phyloP scores from a whole-genome alignment of 2,113 vertebrate species.

The Strigops habroptila region DNA sequence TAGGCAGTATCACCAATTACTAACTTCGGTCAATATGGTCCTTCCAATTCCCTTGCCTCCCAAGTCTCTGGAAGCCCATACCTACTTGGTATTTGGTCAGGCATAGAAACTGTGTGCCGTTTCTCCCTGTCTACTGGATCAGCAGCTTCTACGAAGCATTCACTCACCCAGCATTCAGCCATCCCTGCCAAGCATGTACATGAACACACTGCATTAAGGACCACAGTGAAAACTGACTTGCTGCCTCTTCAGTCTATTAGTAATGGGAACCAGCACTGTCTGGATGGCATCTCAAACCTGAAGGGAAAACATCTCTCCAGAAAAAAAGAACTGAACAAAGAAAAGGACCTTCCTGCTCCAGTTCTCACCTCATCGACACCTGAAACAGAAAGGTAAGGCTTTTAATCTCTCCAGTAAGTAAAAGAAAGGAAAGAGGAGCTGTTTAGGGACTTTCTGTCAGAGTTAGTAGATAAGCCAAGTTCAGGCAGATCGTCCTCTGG shows the following conservation, averaged over 20 bases:
- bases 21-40: rapidly evolving
- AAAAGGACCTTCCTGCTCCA: background rate
- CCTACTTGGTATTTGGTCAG: background rate
- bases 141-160: background rate
- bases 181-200: background rate
- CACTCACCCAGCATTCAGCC: background rate
- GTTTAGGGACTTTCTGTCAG: background rate
- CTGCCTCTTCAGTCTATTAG: background rate
- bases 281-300: background rate
- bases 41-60: background rate
- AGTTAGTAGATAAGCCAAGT: background rate
- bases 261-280: background rate
- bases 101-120: background rate
- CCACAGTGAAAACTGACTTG: background rate
- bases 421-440: background rate
- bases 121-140: background rate
- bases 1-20: background rate
- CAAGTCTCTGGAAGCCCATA: background rate
- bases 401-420: background rate
- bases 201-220: background rate
- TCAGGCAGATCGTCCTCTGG: background rate
- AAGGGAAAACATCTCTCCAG: background rate
- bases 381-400: background rate
- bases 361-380: background rate
- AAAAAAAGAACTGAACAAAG: background rate